Percentiles rank a stretch among this genome's conserved stretches.
Conservation (phyloP, 2,888 invertebrate species). For the Pterostichus madidus region DNA sequence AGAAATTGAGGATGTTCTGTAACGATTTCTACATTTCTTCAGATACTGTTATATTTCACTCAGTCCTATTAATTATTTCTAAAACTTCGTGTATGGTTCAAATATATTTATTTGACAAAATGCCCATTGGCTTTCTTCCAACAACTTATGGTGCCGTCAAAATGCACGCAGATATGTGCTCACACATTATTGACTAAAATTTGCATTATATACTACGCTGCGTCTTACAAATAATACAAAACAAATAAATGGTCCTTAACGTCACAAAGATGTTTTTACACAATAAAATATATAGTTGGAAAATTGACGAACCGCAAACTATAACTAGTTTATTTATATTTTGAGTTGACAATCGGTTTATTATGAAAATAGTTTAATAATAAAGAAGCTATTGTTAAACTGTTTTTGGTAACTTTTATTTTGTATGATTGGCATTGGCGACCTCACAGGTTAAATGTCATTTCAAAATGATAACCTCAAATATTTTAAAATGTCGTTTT, state of each 20-base stretch:
- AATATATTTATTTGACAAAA: constrained; percentile 54
- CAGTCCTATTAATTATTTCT: constrained; percentile 41
- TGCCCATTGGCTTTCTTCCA: constrained; percentile 35
- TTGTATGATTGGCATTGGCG: too few species aligned
- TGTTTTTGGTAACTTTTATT: too few species aligned
- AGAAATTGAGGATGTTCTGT: neutral
- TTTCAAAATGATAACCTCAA: too few species aligned
- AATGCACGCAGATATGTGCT: constrained; percentile 21
- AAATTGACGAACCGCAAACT: too few species aligned
- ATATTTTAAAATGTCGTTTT: too few species aligned
- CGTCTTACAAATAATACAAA: constrained; percentile 3
- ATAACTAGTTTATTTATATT: too few species aligned
- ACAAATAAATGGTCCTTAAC: neutral
- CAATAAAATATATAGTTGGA: neutral
- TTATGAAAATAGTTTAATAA: too few species aligned
- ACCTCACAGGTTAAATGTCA: too few species aligned
- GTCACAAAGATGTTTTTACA: neutral
- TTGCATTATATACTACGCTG: constrained; percentile 24
- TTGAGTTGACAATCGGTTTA: too few species aligned
- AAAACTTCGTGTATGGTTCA: constrained; percentile 43
- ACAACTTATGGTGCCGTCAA: constrained; percentile 2
- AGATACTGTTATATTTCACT: constrained; percentile 35
- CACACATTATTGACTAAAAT: constrained; percentile 44
- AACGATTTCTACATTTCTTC: constrained; percentile 24
- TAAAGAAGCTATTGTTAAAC: too few species aligned